phyloP scores from a whole-genome alignment of 2,888 invertebrate species.

The Xestia rhomboidea region DNA sequence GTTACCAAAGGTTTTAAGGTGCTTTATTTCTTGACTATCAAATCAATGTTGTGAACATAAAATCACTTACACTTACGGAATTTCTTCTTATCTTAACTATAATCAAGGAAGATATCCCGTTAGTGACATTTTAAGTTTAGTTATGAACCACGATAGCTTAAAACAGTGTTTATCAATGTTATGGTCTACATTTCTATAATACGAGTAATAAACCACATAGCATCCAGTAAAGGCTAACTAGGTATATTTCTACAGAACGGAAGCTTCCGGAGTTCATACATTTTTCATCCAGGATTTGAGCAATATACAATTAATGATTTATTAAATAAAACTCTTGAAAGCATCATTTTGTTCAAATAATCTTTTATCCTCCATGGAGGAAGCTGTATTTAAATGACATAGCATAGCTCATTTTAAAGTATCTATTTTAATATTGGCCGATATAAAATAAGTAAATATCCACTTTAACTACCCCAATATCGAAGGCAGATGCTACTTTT shows the following conservation, averaged over 20 bases:
- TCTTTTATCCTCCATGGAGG: not conserved
- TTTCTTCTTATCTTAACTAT: too few relatives aligned
- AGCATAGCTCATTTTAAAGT: too few relatives aligned
- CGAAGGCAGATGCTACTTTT: not conserved
- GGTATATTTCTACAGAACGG: not conserved
- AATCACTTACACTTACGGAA: too few relatives aligned
- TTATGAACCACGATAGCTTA: too few relatives aligned
- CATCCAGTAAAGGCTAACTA: not conserved
- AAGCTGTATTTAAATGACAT: not conserved
- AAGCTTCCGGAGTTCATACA: not conserved
- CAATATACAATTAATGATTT: constrained; percentile 9
- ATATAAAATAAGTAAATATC: not conserved
- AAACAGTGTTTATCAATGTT: too few relatives aligned
- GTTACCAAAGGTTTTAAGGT: constrained; percentile 23
- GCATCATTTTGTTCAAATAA: not conserved
- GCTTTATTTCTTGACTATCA: constrained; percentile 8
- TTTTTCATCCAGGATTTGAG: not conserved
- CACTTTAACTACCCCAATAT: not conserved
- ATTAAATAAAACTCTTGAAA: not conserved
- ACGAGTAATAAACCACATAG: not conserved
- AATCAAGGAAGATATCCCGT: too few relatives aligned
- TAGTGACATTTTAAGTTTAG: too few relatives aligned
- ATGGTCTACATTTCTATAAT: not conserved
- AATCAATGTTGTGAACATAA: too few relatives aligned
- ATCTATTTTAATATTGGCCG: too few relatives aligned